Percentiles rank a stretch among this genome's conserved stretches.
phyloP scores from a whole-genome alignment of 2,113 vertebrate genomes.

The Cryptoleucopteryx plumbea region DNA sequence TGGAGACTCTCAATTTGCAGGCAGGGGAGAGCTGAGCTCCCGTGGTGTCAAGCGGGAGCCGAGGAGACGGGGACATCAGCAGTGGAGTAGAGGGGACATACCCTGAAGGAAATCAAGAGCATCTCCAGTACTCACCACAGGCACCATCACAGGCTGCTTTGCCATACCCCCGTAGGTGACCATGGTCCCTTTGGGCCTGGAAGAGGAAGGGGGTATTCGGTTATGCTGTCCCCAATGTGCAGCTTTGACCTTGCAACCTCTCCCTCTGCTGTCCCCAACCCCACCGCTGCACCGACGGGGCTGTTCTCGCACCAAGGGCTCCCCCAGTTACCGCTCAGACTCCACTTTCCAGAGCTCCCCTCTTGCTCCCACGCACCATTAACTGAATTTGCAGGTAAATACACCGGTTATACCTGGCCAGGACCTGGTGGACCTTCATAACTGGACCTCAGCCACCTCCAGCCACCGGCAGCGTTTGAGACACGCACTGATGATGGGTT shows the following conservation, averaged over 20 bases:
- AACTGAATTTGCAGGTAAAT: neutral
- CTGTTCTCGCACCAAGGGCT: neutral
- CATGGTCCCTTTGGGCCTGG: conserved; percentile 86
- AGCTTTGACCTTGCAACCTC: neutral
- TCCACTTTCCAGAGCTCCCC: neutral
- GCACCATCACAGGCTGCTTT: conserved; percentile 88
- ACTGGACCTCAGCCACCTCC: neutral
- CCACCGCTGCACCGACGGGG: accelerated
- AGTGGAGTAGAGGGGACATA: neutral
- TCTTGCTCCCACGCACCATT: neutral
- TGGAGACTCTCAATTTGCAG: neutral
- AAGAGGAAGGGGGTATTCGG: neutral
- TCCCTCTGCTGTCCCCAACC: accelerated
- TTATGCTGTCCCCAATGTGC: too few species aligned
- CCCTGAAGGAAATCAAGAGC: neutral
- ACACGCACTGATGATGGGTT: accelerated
- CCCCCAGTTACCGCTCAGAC: neutral
- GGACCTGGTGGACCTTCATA: neutral
- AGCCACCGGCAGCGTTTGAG: accelerated
- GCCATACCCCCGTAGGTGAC: conserved; percentile 98
- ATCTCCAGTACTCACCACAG: conserved; percentile 82
- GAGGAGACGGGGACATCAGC: accelerated
- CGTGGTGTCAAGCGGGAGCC: accelerated
- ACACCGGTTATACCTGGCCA: neutral
- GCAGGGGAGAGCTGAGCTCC: neutral